phyloP scores from a whole-genome alignment of 2,113 vertebrate species.

The Pholis gunnellus region DNA sequence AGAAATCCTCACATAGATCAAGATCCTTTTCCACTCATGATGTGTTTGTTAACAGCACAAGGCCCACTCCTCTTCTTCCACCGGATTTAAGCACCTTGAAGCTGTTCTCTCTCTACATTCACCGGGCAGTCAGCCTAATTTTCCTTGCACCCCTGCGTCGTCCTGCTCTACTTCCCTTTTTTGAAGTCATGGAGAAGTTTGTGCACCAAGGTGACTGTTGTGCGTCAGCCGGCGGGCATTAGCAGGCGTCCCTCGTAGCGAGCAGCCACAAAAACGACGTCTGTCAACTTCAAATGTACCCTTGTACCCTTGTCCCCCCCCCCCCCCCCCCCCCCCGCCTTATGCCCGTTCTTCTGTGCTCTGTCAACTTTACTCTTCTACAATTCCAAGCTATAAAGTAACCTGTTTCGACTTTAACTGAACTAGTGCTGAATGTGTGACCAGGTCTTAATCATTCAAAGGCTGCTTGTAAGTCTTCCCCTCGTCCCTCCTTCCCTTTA shows the following conservation, averaged over 20 bases:
- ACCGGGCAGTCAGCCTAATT: slow-evolving; percentile 15
- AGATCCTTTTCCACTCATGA: not conserved
- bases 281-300: slow-evolving; percentile 9
- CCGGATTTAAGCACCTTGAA: slow-evolving; percentile 10
- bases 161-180: slow-evolving; percentile 32
- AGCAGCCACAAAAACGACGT: slow-evolving; percentile 14
- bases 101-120: not conserved
- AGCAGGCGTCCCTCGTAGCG: slow-evolving; percentile 21
- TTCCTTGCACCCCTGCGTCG: slow-evolving; percentile 9
- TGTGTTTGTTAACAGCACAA: not conserved
- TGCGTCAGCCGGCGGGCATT: slow-evolving; percentile 31
- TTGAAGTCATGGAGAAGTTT: slow-evolving; percentile 30
- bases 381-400: not conserved
- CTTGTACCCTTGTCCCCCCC: too few relatives aligned
- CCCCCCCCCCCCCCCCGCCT: not conserved
- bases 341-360: slow-evolving; percentile 7
- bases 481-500: not conserved
- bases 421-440: not conserved
- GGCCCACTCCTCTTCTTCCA: not conserved
- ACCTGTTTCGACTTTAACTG: not conserved
- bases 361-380: not conserved
- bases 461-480: not conserved
- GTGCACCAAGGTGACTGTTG: slow-evolving; percentile 39
- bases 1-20: not conserved
- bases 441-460: not conserved